A percentile compares a stretch with the other conserved stretches of the same genome.
Evolutionary conservation across 2,888 invertebrate species (phyloP).

Genomic region (Gandaritis pyraliata): DNA sequence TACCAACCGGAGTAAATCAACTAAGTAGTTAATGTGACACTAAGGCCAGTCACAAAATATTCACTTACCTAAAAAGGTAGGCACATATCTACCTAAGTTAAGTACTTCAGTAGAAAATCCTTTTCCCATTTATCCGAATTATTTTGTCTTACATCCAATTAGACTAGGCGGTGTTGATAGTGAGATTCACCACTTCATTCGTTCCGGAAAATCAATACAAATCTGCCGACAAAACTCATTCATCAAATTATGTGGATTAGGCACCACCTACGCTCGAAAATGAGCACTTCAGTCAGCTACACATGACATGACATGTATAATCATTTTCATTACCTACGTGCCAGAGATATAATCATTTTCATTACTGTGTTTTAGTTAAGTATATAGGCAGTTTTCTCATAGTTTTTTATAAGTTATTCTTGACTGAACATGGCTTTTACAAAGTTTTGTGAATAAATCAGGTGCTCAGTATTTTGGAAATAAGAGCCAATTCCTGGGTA

Average conservation of each 20-base stretch:
- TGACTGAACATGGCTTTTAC: not conserved
- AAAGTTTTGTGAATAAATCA: too few species aligned
- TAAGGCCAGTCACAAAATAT: not conserved
- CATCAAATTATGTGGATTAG: slow-evolving; percentile 13
- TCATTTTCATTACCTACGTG: too few species aligned
- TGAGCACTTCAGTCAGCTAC: not conserved
- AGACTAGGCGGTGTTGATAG: slow-evolving; percentile 5
- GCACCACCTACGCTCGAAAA: not conserved
- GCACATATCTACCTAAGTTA: too few species aligned
- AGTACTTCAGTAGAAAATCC: not conserved
- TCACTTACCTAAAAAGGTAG: too few species aligned
- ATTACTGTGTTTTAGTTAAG: not conserved
- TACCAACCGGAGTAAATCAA: too few species aligned
- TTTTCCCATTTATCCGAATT: slow-evolving; percentile 6
- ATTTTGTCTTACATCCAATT: slow-evolving; percentile 15
- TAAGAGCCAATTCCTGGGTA: too few species aligned
- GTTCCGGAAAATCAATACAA: slow-evolving; percentile 20
- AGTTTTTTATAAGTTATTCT: not conserved
- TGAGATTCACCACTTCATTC: slow-evolving; percentile 15
- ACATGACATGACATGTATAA: not conserved
- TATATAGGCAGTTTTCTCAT: not conserved
- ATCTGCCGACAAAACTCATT: slow-evolving; percentile 16
- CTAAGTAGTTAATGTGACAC: too few species aligned
- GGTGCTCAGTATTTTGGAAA: too few species aligned
- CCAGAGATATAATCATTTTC: not conserved